These are phyloP conservation scores for Goniozus legneri DNA, from an alignment of 1,140 invertebrate genomes.

Conservation along the genomic window DNA sequence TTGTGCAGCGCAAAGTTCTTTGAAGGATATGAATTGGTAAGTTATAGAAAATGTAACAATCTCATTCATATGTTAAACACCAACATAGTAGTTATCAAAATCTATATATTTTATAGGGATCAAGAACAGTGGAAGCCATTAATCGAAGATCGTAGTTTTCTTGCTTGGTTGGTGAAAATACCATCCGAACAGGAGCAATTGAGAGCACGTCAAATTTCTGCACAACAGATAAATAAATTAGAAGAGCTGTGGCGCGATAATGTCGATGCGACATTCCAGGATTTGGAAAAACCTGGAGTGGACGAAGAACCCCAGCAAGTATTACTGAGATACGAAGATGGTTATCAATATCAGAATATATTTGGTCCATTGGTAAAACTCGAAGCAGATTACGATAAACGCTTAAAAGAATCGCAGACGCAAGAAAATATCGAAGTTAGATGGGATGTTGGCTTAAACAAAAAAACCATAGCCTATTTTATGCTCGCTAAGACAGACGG, in stretches of 20 bases:
- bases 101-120: constrained; percentile 62
- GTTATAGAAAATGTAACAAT: not conserved
- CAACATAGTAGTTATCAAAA: constrained; percentile 4
- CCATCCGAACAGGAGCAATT: constrained; percentile 94
- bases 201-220: constrained; percentile 90
- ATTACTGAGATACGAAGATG: constrained; percentile 91
- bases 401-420: constrained; percentile 96
- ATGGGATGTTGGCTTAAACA: constrained; percentile 98
- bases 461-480: constrained; percentile 97
- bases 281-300: constrained; percentile 95
- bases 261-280: constrained; percentile 94
- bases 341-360: constrained; percentile 98
- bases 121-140: constrained; percentile 98
- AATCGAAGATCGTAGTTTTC: constrained; percentile 91
- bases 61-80: not conserved
- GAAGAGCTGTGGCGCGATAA: constrained; percentile 99
- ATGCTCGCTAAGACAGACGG: constrained; percentile 96
- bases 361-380: constrained; percentile 96
- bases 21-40: constrained; percentile 98
- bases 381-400: constrained; percentile 98
- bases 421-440: constrained; percentile 98
- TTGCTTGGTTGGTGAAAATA: constrained; percentile 96
- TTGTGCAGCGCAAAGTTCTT: constrained; percentile 92
- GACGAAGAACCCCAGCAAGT: constrained; percentile 98
- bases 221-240: constrained; percentile 94